Conservation (phyloP, 2,113 vertebrate genomes). For the Psilopsiagon aurifrons region DNA sequence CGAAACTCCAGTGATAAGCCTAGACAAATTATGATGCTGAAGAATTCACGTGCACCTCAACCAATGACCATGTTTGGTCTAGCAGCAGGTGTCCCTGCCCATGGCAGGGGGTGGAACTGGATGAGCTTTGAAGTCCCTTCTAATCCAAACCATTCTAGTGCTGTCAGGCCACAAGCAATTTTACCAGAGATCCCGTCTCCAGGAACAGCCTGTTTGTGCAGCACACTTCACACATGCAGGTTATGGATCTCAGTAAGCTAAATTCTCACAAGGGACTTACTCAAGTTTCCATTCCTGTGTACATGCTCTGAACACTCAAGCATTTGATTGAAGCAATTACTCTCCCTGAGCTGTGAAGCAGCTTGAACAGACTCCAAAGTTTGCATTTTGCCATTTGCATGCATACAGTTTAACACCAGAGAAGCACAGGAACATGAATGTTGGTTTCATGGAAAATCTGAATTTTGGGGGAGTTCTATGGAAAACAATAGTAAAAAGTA, state of each 20-base stretch:
- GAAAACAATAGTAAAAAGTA: neutral
- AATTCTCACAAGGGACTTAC: neutral
- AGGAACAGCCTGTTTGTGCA: neutral
- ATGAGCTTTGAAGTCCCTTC: neutral
- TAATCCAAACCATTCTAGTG: neutral
- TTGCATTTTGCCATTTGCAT: neutral
- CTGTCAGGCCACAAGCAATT: neutral
- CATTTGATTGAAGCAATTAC: neutral
- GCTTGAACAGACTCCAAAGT: neutral
- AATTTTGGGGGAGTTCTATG: neutral
- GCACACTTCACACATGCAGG: fast-evolving
- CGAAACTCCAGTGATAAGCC: neutral
- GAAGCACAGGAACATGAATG: neutral
- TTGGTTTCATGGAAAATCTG: neutral
- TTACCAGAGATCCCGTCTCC: neutral
- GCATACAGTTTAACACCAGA: neutral
- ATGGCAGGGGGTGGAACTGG: neutral
- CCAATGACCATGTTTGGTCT: neutral
- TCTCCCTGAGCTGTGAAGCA: neutral
- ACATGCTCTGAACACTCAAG: neutral
- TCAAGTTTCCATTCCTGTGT: neutral
- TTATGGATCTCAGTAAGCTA: neutral
- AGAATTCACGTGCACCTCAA: neutral
- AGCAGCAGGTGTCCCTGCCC: neutral
- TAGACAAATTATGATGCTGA: neutral